Percentiles rank a stretch among this genome's conserved stretches.
Conservation (phyloP, 2,888 invertebrate species). For the Ferrisia virgata region DNA sequence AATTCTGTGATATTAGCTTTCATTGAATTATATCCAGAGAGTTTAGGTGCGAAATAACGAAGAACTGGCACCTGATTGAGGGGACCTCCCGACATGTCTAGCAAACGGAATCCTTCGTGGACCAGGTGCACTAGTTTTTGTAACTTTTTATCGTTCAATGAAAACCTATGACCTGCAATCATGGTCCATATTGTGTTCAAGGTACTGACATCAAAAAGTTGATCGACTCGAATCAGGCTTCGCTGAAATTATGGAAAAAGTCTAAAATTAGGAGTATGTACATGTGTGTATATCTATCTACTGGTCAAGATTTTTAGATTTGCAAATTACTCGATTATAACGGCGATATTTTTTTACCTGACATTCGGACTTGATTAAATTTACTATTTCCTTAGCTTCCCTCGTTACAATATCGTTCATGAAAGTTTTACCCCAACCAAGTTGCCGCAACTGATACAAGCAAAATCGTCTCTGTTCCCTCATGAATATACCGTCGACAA, state of each 20-base stretch:
- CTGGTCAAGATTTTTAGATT: no score
- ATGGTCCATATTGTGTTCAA: conserved; percentile 69
- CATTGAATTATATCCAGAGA: conserved; percentile 60
- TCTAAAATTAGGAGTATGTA: not conserved
- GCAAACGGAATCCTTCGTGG: conserved; percentile 62
- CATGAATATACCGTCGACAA: conserved; percentile 67
- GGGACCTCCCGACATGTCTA: conserved; percentile 66
- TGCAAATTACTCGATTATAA: no score
- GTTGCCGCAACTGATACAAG: conserved; percentile 62
- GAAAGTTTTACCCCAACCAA: conserved; percentile 62
- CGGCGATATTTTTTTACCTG: conserved; percentile 38
- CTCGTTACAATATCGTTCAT: conserved; percentile 63
- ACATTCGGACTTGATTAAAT: conserved; percentile 32
- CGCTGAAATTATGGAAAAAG: conserved; percentile 30
- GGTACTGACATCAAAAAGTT: conserved; percentile 61
- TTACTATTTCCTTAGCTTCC: conserved; percentile 58
- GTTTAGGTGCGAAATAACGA: conserved; percentile 62
- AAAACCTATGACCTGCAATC: conserved; percentile 58
- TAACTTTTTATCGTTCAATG: conserved; percentile 60
- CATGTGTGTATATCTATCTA: not conserved
- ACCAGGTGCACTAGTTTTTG: conserved; percentile 60
- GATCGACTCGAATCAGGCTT: conserved; percentile 56
- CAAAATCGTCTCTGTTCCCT: conserved; percentile 65
- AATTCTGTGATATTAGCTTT: conserved; percentile 47
- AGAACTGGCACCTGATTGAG: conserved; percentile 68